These are phyloP conservation scores for Morelia viridis DNA, from an alignment of 2,797 vertebrate genomes.

Conservation along the genomic window DNA sequence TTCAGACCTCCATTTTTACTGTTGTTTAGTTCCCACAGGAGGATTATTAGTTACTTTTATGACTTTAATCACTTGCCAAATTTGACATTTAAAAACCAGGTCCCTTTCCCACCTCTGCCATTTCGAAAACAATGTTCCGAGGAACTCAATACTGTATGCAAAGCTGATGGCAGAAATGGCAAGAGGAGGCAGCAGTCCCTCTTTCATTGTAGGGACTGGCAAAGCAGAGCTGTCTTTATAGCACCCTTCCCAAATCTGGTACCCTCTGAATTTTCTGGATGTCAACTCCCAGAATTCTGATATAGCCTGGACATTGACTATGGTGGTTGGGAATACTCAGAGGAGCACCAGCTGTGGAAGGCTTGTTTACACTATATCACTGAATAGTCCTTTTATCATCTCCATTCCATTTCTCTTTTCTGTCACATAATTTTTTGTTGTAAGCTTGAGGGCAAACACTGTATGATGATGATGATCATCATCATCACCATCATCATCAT, in stretches of 20 bases:
- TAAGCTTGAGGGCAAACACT: background rate
- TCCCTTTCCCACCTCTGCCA: background rate
- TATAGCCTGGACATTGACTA: background rate
- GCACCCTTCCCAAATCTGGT: background rate
- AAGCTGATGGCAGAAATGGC: background rate
- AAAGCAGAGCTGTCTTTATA: background rate
- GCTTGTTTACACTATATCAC: background rate
- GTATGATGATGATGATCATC: background rate
- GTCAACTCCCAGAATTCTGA: background rate
- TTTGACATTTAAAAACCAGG: conserved; percentile 16
- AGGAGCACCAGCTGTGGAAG: background rate
- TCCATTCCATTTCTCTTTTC: background rate
- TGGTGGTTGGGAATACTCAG: background rate
- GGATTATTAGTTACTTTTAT: conserved; percentile 23
- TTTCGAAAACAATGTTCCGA: background rate
- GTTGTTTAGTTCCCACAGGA: conserved; percentile 16
- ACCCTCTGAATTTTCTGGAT: background rate
- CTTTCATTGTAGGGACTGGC: background rate
- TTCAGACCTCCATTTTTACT: conserved; percentile 15
- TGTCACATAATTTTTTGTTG: background rate
- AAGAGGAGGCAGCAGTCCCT: background rate
- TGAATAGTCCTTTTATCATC: background rate
- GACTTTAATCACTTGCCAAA: conserved; percentile 26
- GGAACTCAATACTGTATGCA: background rate
- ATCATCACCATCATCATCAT: background rate